A percentile compares a stretch with the other conserved stretches of the same genome.
Conservation (phyloP, 2,888 invertebrate genomes). For the Phasia obesa region DNA sequence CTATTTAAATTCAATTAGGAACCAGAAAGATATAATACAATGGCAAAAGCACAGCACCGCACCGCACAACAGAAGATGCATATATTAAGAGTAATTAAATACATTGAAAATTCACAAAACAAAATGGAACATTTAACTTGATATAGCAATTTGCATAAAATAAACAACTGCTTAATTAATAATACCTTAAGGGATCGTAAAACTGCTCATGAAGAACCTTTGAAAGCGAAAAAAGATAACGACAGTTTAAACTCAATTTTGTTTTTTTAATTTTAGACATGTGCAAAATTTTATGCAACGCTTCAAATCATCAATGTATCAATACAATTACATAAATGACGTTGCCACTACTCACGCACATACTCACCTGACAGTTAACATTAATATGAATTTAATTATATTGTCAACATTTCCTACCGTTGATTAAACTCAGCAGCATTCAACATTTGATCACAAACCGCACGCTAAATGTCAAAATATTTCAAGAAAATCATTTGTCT, state of each 20-base stretch:
- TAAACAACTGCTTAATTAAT: slow-evolving; percentile 78
- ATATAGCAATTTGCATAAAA: slow-evolving; percentile 74
- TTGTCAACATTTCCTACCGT: slow-evolving; percentile 70
- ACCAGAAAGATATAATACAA: slow-evolving; percentile 2
- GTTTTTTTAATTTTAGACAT: too few species aligned
- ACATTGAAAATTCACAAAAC: slow-evolving; percentile 68
- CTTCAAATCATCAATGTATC: too few species aligned
- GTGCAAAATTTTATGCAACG: too few species aligned
- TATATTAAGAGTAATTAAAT: slow-evolving; percentile 73
- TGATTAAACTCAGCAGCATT: slow-evolving; percentile 68
- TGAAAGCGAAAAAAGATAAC: slow-evolving; percentile 12
- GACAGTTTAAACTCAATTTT: too few species aligned
- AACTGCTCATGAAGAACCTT: slow-evolving; percentile 40
- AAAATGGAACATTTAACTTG: slow-evolving; percentile 76
- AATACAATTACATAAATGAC: too few species aligned
- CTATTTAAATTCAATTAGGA: slow-evolving; percentile 56
- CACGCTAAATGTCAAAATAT: slow-evolving; percentile 67
- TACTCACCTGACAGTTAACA: slow-evolving; percentile 63
- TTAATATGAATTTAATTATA: slow-evolving; percentile 67
- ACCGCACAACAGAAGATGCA: slow-evolving; percentile 76
- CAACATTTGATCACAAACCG: slow-evolving; percentile 67
- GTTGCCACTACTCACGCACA: background rate
- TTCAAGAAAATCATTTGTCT: slow-evolving; percentile 69
- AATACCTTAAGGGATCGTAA: slow-evolving; percentile 42
- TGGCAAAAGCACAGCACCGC: background rate